These are phyloP conservation scores for Lampris megalopsis DNA, from an alignment of 2,113 vertebrate species.

Conservation along the genomic window DNA sequence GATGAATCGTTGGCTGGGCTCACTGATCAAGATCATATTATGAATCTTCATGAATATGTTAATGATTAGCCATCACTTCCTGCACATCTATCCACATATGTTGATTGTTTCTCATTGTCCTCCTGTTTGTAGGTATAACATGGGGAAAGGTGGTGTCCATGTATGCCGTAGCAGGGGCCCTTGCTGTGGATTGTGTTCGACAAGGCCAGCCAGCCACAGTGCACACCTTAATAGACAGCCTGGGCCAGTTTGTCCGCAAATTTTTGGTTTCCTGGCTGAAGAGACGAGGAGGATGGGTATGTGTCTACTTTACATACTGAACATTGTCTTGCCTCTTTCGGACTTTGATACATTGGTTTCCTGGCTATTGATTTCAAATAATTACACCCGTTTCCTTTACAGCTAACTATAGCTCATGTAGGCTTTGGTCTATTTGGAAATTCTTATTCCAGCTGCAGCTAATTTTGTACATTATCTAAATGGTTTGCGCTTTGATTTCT, in stretches of 20 bases:
- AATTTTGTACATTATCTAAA: too few species aligned
- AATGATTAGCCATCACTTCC: not conserved
- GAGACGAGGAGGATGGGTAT: conserved; percentile 95
- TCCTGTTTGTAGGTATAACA: conserved; percentile 86
- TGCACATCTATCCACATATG: not conserved
- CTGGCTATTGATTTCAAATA: too few species aligned
- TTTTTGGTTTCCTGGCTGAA: conserved; percentile 90
- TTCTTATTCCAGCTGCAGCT: too few species aligned
- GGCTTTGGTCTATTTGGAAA: too few species aligned
- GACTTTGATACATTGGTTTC: not conserved
- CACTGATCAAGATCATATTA: not conserved
- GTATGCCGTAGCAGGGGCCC: conserved; percentile 90
- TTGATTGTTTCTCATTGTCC: not conserved
- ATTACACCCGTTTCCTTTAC: too few species aligned
- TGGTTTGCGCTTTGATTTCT: not conserved
- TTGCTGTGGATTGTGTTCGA: conserved; percentile 93
- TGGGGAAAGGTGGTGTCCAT: conserved; percentile 97
- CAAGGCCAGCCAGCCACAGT: conserved; percentile 88
- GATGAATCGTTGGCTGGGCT: conserved; percentile 12
- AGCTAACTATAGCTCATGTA: too few species aligned
- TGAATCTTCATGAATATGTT: not conserved
- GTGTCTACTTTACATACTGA: conserved; percentile 24
- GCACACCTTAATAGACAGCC: conserved; percentile 90
- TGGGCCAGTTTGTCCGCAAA: conserved; percentile 94
- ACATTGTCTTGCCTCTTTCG: not conserved